A percentile compares a stretch with the other conserved stretches of the same genome.
Conservation (phyloP, 2,888 invertebrate genomes). For the Dryococelus australis region DNA sequence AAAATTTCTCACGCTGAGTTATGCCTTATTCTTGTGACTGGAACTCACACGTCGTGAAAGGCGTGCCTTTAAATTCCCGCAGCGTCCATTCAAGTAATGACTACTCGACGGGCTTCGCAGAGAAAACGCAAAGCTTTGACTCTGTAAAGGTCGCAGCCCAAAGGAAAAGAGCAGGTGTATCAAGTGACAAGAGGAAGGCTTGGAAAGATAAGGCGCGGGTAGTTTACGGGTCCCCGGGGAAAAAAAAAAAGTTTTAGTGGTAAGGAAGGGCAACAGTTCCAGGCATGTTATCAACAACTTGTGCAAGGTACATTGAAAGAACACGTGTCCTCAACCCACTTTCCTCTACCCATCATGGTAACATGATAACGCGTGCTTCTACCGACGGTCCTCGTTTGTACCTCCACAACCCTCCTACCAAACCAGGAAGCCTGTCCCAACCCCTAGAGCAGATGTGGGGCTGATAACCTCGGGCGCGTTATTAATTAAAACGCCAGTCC, state of each 20-base stretch:
- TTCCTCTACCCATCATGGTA: not conserved
- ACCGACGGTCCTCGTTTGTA: not conserved
- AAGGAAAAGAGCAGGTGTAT: not conserved
- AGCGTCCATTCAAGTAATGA: not conserved
- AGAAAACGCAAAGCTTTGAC: not conserved
- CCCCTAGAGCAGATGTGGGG: not conserved
- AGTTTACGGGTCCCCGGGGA: not conserved
- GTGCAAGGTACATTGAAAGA: not conserved
- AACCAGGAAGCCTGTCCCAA: not conserved
- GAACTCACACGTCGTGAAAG: not conserved
- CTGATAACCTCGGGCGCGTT: not conserved
- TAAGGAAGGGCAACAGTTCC: not conserved
- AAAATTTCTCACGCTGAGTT: too few relatives aligned
- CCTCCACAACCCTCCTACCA: not conserved
- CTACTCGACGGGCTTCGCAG: not conserved
- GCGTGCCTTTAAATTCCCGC: not conserved
- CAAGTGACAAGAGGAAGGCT: not conserved
- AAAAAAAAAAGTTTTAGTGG: too few relatives aligned
- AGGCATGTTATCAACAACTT: not conserved
- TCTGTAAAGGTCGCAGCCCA: not conserved
- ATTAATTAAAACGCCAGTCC: slow-evolving; percentile 5
- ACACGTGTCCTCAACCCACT: not conserved
- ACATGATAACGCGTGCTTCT: not conserved
- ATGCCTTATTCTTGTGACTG: too few relatives aligned
- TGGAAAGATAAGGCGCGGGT: not conserved